Evolutionary conservation across 2,113 vertebrate species (phyloP), one percentile per base, ranked within the genome.

Genomic region (Myotis brandtii): DNA sequence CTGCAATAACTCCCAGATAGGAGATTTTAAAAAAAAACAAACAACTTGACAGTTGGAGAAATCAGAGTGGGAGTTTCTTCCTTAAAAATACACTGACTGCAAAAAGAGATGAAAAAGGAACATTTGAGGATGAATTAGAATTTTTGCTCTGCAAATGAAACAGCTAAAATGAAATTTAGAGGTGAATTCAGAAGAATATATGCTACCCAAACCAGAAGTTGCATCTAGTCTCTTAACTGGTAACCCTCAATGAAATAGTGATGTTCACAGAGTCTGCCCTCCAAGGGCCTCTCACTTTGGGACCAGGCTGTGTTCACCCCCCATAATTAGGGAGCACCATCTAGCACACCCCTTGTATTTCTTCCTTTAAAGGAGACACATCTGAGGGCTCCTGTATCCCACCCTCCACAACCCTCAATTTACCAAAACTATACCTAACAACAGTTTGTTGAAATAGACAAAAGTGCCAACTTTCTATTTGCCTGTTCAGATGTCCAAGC

Each of bases 111-210:
- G 4, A 32, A 89, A 69, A 4, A n/a, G 21, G 50, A 37, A 50
- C 27, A 25, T 12, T 14, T 75, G 27, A 14, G 40, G 18, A 84
- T 32, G 32, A 86, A 77, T 54, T 40, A 25, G n/a, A 73, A 62
- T 30, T 40, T 86, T 95, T 70, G 16, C 83, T 64, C 34, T 70
- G 46, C 59, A 89, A 79, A 54, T 21, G 6, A 92, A 86, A 95
- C 89, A 9, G 0, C 9, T 27, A 20, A 43, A 80, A 40, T 48
- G 52, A 89, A 79, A 92, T 67, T 50, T 1, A 76, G 6, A 37
- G n/a, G 17, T 50, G 11, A 48, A 72, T 79, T 84, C 32, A 10
- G 69, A 50, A 40, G 21, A 66, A 70, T 18, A 12, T 7, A 13
- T 10, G 32, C 5, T 37, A 5, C 0, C 5, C 23, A 89, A 88